A percentile compares a stretch with the other conserved stretches of the same genome.
Conservation (phyloP, 2,113 vertebrate genomes). For the Urocitellus parryii region DNA sequence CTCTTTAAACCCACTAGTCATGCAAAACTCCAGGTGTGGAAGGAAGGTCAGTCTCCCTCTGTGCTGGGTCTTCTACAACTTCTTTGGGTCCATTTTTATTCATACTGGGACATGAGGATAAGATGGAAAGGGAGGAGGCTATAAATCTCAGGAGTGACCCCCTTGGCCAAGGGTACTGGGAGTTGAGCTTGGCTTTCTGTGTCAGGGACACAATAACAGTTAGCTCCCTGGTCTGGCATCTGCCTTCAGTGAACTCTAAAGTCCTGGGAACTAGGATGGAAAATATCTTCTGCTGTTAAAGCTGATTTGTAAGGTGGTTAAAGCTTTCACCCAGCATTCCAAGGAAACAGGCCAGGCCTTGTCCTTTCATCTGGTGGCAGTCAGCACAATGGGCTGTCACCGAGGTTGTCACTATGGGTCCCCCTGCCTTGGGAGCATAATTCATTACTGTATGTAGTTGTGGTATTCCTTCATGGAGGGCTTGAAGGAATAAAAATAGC, state of each 20-base stretch:
- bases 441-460: background rate
- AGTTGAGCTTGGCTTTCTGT: background rate
- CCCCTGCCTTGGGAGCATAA: no score
- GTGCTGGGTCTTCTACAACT: no score
- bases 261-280: rapidly evolving
- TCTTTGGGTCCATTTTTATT: background rate
- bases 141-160: background rate
- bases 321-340: background rate
- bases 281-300: background rate
- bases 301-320: background rate
- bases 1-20: background rate
- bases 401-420: background rate
- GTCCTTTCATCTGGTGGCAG: rapidly evolving
- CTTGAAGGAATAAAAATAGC: background rate
- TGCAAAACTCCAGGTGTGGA: background rate
- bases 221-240: background rate
- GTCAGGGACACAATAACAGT: background rate
- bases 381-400: background rate
- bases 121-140: background rate
- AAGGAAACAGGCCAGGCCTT: background rate
- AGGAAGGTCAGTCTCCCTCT: background rate
- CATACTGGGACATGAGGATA: background rate
- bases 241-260: background rate
- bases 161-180: rapidly evolving
- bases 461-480: background rate